Conservation (phyloP, 2,888 invertebrate species). For the Hirtodrosophila alboralis region DNA sequence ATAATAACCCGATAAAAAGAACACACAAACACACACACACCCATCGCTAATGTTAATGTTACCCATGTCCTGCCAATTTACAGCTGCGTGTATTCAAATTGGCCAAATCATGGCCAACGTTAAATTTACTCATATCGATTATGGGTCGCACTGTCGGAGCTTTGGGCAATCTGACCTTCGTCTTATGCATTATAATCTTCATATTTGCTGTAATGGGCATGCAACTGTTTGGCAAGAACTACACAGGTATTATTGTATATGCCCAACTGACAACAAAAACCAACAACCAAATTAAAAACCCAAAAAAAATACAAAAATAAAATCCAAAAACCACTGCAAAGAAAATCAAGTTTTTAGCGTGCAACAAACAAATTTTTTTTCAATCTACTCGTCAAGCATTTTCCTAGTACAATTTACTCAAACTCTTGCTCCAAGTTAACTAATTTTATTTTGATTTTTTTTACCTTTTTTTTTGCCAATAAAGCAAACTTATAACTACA, state of each 20-base stretch:
- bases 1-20: conserved; percentile 3
- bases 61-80: conserved; percentile 63
- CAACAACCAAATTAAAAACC: conserved; percentile 7
- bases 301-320: conserved; percentile 12
- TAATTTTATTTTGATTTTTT: conserved; percentile 3
- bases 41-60: conserved; percentile 32
- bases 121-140: conserved; percentile 98
- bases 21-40: conserved; percentile 14
- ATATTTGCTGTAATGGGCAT: conserved; percentile 99
- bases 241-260: conserved; percentile 87
- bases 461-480: conserved; percentile 18
- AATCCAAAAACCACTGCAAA: conserved; percentile 41
- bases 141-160: conserved; percentile 99
- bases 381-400: conserved; percentile 44
- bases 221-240: conserved; percentile 98
- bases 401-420: conserved; percentile 62
- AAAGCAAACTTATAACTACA: conserved; percentile 15
- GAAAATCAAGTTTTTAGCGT: conserved; percentile 69
- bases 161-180: conserved; percentile 98
- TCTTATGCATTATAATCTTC: conserved; percentile 99
- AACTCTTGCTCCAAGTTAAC: conserved; percentile 54
- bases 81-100: conserved; percentile 99
- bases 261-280: conserved; percentile 55
- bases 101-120: conserved; percentile 99
- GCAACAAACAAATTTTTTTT: conserved; percentile 56